These are phyloP conservation scores for Oegoconia quadripuncta DNA, from an alignment of 2,888 invertebrate genomes.

Conservation along the genomic window DNA sequence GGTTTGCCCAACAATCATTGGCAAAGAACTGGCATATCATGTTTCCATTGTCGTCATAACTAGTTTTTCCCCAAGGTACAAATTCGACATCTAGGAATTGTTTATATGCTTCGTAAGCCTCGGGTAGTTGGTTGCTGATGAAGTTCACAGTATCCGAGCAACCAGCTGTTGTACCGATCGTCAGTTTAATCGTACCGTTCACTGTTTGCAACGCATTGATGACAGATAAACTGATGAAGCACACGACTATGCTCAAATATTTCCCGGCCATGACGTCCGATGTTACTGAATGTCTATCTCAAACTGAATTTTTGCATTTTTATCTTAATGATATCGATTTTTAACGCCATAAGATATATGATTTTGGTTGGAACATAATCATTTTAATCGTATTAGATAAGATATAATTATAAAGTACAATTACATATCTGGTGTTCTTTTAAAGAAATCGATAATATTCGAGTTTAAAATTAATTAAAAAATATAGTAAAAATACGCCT, in stretches of 20 bases:
- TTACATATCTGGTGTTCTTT: too few relatives aligned
- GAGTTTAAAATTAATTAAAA: too few relatives aligned
- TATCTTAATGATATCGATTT: too few relatives aligned
- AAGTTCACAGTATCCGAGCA: neutral
- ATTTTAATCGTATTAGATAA: too few relatives aligned
- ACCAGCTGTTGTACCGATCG: neutral
- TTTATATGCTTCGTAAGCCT: neutral
- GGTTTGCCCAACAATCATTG: slow-evolving; percentile 64
- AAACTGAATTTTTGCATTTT: neutral
- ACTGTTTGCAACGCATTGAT: neutral
- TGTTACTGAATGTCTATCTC: slow-evolving; percentile 4
- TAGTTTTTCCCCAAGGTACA: slow-evolving; percentile 67
- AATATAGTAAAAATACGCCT: too few relatives aligned
- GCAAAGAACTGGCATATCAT: slow-evolving; percentile 48
- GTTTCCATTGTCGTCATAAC: slow-evolving; percentile 31
- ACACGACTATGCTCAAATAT: slow-evolving; percentile 17
- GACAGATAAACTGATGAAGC: slow-evolving; percentile 12
- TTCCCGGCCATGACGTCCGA: slow-evolving; percentile 30
- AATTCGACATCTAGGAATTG: slow-evolving; percentile 23
- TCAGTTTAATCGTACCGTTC: neutral
- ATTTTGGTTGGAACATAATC: neutral
- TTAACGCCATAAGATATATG: too few relatives aligned
- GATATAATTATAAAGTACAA: too few relatives aligned
- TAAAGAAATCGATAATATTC: too few relatives aligned
- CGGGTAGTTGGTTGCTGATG: neutral